Percentiles rank a stretch among this genome's conserved stretches.
Evolutionary conservation across 2,113 vertebrate genomes (phyloP).

Genomic region (Plotosus lineatus): DNA sequence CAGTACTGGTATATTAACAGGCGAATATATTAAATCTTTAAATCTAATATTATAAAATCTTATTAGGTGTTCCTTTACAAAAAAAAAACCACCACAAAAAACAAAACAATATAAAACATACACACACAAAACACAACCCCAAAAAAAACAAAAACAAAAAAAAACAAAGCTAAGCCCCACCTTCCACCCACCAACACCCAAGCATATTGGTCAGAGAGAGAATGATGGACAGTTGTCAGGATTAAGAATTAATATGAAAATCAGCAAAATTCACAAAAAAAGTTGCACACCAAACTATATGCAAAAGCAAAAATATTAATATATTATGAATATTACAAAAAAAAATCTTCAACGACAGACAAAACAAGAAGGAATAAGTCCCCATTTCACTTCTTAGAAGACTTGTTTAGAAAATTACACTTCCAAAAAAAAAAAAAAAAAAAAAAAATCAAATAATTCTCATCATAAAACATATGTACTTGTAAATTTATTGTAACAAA

Average conservation of each 20-base stretch:
- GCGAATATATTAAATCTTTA: slow-evolving; percentile 52
- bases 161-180: slow-evolving; percentile 3
- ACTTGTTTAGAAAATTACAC: not conserved
- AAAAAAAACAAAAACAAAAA: not conserved
- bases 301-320: not conserved
- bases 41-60: slow-evolving; percentile 12
- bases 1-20: slow-evolving; percentile 18
- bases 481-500: too few relatives aligned
- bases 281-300: not conserved
- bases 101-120: too few relatives aligned
- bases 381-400: not conserved
- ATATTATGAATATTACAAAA: not conserved
- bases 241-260: slow-evolving; percentile 22
- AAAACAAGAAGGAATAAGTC: not conserved
- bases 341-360: slow-evolving; percentile 5
- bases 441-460: too few relatives aligned
- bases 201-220: slow-evolving; percentile 19
- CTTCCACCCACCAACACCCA: not conserved
- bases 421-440: too few relatives aligned
- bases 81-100: not conserved
- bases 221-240: slow-evolving; percentile 11
- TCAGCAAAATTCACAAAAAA: slow-evolving; percentile 11
- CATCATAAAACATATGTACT: too few relatives aligned
- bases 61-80: slow-evolving; percentile 14
- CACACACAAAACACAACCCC: too few relatives aligned